These are phyloP conservation scores for Nymphalis polychloros DNA, from an alignment of 2,888 invertebrate species.

Conservation along the genomic window DNA sequence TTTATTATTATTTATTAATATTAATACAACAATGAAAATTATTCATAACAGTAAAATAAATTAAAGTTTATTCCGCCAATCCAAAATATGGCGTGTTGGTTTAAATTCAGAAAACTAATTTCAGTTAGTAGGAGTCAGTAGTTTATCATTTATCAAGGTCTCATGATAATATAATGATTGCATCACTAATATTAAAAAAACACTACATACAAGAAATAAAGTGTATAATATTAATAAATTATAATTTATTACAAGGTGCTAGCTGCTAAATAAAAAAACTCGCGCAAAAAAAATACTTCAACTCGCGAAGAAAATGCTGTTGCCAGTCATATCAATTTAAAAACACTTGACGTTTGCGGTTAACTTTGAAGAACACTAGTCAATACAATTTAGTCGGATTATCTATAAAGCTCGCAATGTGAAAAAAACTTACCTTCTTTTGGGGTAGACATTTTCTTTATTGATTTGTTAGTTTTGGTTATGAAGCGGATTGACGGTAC, in stretches of 20 bases:
- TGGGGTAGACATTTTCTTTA: slow-evolving; percentile 63
- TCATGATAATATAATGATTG: slow-evolving; percentile 5
- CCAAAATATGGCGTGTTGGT: neutral
- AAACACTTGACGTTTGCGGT: slow-evolving; percentile 8
- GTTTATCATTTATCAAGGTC: slow-evolving; percentile 21
- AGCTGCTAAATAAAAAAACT: slow-evolving; percentile 23
- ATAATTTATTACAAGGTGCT: slow-evolving; percentile 25
- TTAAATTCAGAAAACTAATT: neutral
- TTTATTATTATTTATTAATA: too few species aligned
- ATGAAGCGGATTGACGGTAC: slow-evolving; percentile 49
- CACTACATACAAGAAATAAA: neutral
- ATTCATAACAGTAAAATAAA: neutral
- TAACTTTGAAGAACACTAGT: slow-evolving; percentile 4
- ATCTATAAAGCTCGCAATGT: slow-evolving; percentile 29
- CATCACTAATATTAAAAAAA: neutral
- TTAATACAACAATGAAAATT: too few species aligned
- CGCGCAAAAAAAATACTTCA: slow-evolving; percentile 8
- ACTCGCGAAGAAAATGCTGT: slow-evolving; percentile 35
- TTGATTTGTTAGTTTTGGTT: slow-evolving; percentile 36
- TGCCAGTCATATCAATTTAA: slow-evolving; percentile 32
- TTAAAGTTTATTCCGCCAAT: neutral
- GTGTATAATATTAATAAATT: slow-evolving; percentile 8
- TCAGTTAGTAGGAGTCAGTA: neutral
- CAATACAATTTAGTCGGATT: slow-evolving; percentile 41
- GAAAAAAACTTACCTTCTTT: slow-evolving; percentile 68